Evolutionary conservation across 23 tunicate species (phyloP).

Genomic region (Ciona savignyi): DNA sequence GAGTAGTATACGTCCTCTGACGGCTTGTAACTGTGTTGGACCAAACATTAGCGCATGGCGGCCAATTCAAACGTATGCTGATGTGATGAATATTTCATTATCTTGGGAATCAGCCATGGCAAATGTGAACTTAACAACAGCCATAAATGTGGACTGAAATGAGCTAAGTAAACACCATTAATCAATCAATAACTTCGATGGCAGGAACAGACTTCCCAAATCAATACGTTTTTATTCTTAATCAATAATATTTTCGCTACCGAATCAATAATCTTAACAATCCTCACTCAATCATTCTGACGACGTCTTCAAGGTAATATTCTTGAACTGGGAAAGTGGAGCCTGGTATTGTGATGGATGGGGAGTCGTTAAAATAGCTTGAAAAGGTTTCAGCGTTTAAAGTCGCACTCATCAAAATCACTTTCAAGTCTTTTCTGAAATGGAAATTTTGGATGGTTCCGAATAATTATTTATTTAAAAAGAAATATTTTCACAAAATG

Average conservation of each 20-base stretch:
- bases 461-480: no score
- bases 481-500: no score
- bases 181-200: not conserved
- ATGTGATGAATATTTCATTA: not conserved
- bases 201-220: not conserved
- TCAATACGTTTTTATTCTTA: not conserved
- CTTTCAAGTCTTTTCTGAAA: conserved; percentile 52
- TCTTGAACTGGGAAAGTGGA: conserved; percentile 63
- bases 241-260: conserved; percentile 10
- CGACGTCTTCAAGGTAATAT: conserved; percentile 45
- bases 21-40: conserved; percentile 22
- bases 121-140: not conserved
- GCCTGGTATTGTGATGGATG: conserved; percentile 66
- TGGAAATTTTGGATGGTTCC: no score
- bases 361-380: conserved; percentile 46
- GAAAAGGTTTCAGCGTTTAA: conserved; percentile 73
- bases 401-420: conserved; percentile 87
- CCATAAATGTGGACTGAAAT: not conserved
- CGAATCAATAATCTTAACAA: not conserved
- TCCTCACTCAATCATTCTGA: conserved; percentile 17
- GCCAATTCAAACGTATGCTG: not conserved
- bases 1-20: conserved; percentile 13
- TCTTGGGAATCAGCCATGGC: not conserved
- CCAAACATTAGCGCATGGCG: not conserved
- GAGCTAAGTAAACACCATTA: not conserved